Evolutionary conservation across 1,140 invertebrate genomes (phyloP).

Genomic region (Homalodisca vitripennis): DNA sequence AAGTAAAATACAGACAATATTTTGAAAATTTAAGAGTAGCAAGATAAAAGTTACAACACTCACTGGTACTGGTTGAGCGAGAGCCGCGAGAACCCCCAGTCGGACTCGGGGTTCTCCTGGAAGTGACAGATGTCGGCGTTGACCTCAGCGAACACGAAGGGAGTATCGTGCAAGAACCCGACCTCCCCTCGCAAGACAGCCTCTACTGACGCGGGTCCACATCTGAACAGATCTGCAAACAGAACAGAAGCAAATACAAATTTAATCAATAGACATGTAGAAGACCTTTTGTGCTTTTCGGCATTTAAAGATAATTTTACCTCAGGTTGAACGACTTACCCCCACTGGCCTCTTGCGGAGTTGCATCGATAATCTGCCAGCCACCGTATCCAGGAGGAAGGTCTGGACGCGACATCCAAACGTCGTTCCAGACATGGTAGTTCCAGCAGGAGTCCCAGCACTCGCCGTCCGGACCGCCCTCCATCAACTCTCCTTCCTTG

Average conservation of each 20-base stretch:
- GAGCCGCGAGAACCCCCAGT: slow-evolving; percentile 63
- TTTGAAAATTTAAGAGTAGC: not conserved
- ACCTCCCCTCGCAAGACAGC: slow-evolving; percentile 73
- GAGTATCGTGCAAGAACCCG: slow-evolving; percentile 69
- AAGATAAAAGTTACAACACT: slow-evolving; percentile 41
- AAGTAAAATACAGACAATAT: not conserved
- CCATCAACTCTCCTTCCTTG: slow-evolving; percentile 60
- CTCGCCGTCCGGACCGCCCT: slow-evolving; percentile 58
- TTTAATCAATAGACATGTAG: too few species aligned
- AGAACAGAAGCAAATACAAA: too few species aligned
- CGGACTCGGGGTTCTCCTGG: slow-evolving; percentile 61
- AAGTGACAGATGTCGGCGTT: slow-evolving; percentile 75
- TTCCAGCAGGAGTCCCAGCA: slow-evolving; percentile 68
- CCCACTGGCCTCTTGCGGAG: slow-evolving; percentile 72
- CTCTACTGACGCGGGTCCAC: slow-evolving; percentile 68
- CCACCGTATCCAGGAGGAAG: slow-evolving; percentile 70
- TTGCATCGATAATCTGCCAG: slow-evolving; percentile 78
- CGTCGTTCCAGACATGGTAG: slow-evolving; percentile 85
- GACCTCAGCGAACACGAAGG: slow-evolving; percentile 75
- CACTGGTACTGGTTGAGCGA: slow-evolving; percentile 63
- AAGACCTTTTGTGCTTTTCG: too few species aligned
- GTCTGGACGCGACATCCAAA: slow-evolving; percentile 77
- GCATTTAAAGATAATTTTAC: slow-evolving; percentile 13
- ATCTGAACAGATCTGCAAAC: slow-evolving; percentile 53
- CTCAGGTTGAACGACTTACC: slow-evolving; percentile 52